Percentiles rank a stretch among this genome's conserved stretches.
Conservation (phyloP, 2,888 invertebrate genomes). For the Drosophila melanocephala region DNA sequence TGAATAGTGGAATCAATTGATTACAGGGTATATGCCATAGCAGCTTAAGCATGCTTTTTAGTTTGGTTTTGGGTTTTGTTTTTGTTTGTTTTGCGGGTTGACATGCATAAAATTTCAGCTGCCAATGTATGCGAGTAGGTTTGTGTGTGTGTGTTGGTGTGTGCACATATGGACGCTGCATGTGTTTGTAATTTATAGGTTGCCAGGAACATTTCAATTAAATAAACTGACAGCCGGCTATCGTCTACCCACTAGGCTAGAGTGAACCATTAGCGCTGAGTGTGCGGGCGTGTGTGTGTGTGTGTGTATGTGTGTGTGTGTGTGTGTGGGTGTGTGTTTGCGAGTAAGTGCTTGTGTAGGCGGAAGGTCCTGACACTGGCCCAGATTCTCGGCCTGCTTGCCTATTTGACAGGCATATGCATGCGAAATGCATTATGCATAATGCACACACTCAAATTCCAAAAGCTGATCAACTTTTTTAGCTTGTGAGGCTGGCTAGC, state of each 20-base stretch:
- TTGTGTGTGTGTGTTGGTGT: conserved; percentile 16
- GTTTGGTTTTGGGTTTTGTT: conserved; percentile 47
- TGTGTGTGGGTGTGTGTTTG: not conserved
- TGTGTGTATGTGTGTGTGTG: conserved; percentile 4
- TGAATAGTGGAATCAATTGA: not conserved
- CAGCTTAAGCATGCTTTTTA: not conserved
- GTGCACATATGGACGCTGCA: conserved; percentile 44
- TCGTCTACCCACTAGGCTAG: conserved; percentile 33
- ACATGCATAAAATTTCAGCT: conserved; percentile 67
- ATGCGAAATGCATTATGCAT: conserved; percentile 45
- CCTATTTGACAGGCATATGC: conserved; percentile 42
- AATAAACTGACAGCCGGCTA: conserved; percentile 75
- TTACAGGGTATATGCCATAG: conserved; percentile 26
- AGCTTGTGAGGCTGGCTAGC: not conserved
- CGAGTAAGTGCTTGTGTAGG: conserved; percentile 9
- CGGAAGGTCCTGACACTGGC: conserved; percentile 32
- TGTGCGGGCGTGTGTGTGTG: not conserved
- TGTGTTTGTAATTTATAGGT: conserved; percentile 75
- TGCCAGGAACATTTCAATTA: conserved; percentile 75
- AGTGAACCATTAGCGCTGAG: conserved; percentile 41
- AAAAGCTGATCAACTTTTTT: conserved; percentile 20
- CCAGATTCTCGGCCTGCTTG: conserved; percentile 37
- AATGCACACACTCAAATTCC: conserved; percentile 43
- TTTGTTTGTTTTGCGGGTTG: conserved; percentile 58
- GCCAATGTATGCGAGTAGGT: conserved; percentile 52